Conservation (phyloP, 1,140 invertebrate species). For the Camponotus floridanus region DNA sequence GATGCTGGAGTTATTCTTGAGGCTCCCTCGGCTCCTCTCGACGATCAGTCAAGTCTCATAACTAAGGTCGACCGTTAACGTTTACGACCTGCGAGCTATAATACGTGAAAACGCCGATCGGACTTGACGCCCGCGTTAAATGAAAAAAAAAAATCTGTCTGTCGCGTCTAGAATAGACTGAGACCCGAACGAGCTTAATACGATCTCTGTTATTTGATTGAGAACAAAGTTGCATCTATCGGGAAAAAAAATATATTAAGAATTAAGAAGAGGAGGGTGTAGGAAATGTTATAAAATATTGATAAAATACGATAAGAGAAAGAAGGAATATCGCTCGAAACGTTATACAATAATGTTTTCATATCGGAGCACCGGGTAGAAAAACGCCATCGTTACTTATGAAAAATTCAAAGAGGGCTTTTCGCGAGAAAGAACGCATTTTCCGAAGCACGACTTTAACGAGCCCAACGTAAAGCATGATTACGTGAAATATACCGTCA, state of each 20-base stretch:
- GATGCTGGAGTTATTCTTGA: conserved; percentile 54
- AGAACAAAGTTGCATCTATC: background rate
- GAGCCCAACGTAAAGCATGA: conserved; percentile 1
- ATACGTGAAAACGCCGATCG: conserved; percentile 49
- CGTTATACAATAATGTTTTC: background rate
- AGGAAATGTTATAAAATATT: background rate
- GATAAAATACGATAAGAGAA: background rate
- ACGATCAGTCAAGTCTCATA: conserved; percentile 47
- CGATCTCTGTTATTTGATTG: conserved; percentile 24
- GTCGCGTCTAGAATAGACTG: background rate
- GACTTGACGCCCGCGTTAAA: conserved; percentile 38
- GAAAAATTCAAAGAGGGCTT: background rate
- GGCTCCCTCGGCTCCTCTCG: conserved; percentile 16
- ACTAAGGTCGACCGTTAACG: conserved; percentile 49
- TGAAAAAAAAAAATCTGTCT: conserved; percentile 21
- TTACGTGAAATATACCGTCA: background rate
- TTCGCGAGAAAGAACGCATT: conserved; percentile 1
- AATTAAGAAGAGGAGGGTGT: background rate
- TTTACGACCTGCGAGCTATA: conserved; percentile 63
- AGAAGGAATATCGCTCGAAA: background rate
- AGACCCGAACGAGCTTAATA: background rate
- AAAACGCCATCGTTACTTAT: background rate
- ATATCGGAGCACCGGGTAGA: background rate
- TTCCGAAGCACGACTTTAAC: background rate
- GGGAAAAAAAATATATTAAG: background rate